A percentile compares a stretch with the other conserved stretches of the same genome.
These are phyloP conservation scores for Kradibia gibbosae DNA, from an alignment of 1,140 invertebrate genomes.

Conservation along the genomic window DNA sequence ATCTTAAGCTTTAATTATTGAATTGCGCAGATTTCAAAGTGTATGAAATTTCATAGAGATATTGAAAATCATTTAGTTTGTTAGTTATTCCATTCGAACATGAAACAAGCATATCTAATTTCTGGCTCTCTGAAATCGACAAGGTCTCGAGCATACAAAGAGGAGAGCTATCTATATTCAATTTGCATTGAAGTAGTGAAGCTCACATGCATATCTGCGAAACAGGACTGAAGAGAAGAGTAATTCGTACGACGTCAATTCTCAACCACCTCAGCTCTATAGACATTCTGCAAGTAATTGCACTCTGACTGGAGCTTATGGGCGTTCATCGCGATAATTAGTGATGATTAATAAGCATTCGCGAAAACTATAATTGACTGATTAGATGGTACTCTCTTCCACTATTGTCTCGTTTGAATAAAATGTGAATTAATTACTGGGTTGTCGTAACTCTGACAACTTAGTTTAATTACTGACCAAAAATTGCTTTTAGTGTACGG, in stretches of 20 bases:
- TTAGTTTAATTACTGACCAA: conserved; percentile 54
- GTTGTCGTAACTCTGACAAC: conserved; percentile 46
- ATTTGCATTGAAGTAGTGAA: neutral
- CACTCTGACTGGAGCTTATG: neutral
- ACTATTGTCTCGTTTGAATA: conserved; percentile 54
- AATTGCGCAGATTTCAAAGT: no score
- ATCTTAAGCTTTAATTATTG: no score
- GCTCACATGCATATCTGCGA: conserved; percentile 5
- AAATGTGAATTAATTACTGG: conserved; percentile 59
- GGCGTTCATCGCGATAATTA: conserved; percentile 22
- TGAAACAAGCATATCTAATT: no score
- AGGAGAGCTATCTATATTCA: neutral
- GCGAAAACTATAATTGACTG: neutral
- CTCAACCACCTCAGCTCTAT: neutral
- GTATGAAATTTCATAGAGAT: no score
- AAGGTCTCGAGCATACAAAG: neutral
- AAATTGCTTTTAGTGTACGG: conserved; percentile 58
- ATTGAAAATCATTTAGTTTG: no score
- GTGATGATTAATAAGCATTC: neutral
- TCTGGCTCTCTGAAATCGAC: no score
- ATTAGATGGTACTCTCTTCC: conserved; percentile 21
- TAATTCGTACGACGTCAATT: neutral
- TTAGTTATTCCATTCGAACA: no score
- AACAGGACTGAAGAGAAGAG: neutral
- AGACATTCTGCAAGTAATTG: neutral